A percentile compares a stretch with the other conserved stretches of the same genome.
phyloP scores from a whole-genome alignment of 2,113 vertebrate species.

The Gobius niger region DNA sequence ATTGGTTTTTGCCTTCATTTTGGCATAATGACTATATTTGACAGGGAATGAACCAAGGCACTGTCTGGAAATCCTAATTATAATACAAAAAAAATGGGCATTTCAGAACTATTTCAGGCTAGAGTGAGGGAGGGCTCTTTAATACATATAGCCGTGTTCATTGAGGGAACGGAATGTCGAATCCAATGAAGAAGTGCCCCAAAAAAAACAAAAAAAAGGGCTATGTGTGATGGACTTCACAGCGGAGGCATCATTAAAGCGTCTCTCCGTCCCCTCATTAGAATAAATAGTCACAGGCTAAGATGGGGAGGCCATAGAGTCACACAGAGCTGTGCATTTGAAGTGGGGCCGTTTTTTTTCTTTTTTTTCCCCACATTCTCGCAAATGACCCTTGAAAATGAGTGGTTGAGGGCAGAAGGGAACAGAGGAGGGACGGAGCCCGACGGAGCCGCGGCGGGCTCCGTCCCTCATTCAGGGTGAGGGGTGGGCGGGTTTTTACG shows the following conservation, averaged over 20 bases:
- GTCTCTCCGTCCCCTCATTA: constrained; percentile 50
- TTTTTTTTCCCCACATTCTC: neutral
- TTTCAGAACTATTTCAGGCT: too few relatives aligned
- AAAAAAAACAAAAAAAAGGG: constrained; percentile 19
- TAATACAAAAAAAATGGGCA: too few relatives aligned
- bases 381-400: neutral
- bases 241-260: constrained; percentile 52
- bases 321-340: constrained; percentile 27
- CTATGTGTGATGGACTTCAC: constrained; percentile 34
- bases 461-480: too few relatives aligned
- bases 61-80: too few relatives aligned
- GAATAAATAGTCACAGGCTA: constrained; percentile 55
- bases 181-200: constrained; percentile 30
- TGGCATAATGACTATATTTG: too few relatives aligned
- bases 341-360: constrained; percentile 14
- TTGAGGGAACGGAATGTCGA: constrained; percentile 49
- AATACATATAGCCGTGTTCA: constrained; percentile 82
- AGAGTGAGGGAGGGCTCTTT: too few relatives aligned
- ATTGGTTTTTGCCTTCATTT: too few relatives aligned
- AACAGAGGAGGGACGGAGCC: constrained; percentile 18
- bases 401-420: constrained; percentile 1
- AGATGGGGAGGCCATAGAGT: constrained; percentile 29
- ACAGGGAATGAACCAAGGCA: too few relatives aligned
- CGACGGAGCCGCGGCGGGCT: neutral
- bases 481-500: too few relatives aligned